phyloP scores from a whole-genome alignment of 2,113 vertebrate genomes.

The Ictalurus furcatus region DNA sequence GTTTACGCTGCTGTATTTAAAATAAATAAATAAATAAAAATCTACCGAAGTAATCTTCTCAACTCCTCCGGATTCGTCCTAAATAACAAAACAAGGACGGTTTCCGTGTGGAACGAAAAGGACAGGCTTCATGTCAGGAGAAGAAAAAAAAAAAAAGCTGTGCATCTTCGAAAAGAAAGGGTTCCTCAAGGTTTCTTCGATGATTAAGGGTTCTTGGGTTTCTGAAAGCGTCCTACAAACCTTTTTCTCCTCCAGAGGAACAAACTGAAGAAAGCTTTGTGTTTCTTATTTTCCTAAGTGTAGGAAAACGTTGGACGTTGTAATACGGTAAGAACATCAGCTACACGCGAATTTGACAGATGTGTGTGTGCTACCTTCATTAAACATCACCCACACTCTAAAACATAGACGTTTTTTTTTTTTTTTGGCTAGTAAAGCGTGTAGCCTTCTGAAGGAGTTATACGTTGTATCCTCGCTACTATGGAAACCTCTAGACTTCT shows the following conservation, averaged over 20 bases:
- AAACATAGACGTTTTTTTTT: background rate
- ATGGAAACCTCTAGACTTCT: background rate
- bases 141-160: background rate
- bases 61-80: background rate
- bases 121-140: background rate
- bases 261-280: background rate
- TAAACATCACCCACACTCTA: background rate
- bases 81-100: background rate
- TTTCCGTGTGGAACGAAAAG: background rate
- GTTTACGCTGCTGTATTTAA: background rate
- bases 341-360: background rate
- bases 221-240: background rate
- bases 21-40: background rate
- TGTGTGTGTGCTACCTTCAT: background rate
- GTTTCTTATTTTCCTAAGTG: background rate
- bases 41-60: background rate
- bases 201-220: background rate
- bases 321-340: background rate
- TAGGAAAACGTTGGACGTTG: background rate
- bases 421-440: background rate
- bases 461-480: background rate
- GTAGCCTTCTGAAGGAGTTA: background rate
- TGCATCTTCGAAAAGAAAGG: background rate
- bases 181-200: background rate
- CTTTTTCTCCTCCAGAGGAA: background rate